These are phyloP conservation scores for Leptura quadrifasciata DNA, from an alignment of 2,888 invertebrate genomes.

Conservation along the genomic window DNA sequence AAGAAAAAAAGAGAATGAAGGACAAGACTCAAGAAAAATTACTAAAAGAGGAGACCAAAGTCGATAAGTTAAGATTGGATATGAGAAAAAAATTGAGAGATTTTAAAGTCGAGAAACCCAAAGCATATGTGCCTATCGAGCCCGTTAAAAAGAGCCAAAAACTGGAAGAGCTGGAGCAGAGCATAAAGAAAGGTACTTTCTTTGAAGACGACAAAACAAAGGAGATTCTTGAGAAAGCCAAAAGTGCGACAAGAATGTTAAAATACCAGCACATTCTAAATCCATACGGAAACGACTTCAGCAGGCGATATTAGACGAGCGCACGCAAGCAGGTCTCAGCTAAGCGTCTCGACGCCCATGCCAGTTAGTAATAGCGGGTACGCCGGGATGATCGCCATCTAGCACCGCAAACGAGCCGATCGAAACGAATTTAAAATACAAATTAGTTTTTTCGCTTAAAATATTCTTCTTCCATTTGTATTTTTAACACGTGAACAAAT, in stretches of 20 bases:
- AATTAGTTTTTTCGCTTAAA: slow-evolving; percentile 45
- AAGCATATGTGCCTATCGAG: slow-evolving; percentile 68
- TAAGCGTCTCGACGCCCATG: slow-evolving; percentile 54
- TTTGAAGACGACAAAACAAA: slow-evolving; percentile 71
- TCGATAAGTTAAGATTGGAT: slow-evolving; percentile 67
- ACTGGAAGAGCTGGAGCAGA: slow-evolving; percentile 68
- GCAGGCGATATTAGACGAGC: slow-evolving; percentile 61
- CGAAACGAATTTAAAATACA: slow-evolving; percentile 56
- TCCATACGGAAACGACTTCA: slow-evolving; percentile 63
- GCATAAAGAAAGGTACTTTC: slow-evolving; percentile 71
- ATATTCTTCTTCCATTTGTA: slow-evolving; percentile 27
- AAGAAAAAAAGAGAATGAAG: slow-evolving; percentile 69
- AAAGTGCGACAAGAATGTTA: slow-evolving; percentile 66
- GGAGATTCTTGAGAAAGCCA: slow-evolving; percentile 69
- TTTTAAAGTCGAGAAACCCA: slow-evolving; percentile 68
- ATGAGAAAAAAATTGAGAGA: slow-evolving; percentile 69
- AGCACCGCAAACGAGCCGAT: slow-evolving; percentile 56
- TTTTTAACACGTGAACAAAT: slow-evolving; percentile 5
- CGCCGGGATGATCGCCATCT: slow-evolving; percentile 59
- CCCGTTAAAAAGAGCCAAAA: slow-evolving; percentile 71
- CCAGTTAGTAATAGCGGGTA: slow-evolving; percentile 54
- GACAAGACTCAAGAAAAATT: slow-evolving; percentile 67
- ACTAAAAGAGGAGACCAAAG: slow-evolving; percentile 68
- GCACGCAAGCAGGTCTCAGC: slow-evolving; percentile 39
- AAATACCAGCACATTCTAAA: slow-evolving; percentile 66